Evolutionary conservation across 2,888 invertebrate genomes (phyloP), one percentile per base, ranked within the genome.

Genomic region (Latheticus oryzae): DNA sequence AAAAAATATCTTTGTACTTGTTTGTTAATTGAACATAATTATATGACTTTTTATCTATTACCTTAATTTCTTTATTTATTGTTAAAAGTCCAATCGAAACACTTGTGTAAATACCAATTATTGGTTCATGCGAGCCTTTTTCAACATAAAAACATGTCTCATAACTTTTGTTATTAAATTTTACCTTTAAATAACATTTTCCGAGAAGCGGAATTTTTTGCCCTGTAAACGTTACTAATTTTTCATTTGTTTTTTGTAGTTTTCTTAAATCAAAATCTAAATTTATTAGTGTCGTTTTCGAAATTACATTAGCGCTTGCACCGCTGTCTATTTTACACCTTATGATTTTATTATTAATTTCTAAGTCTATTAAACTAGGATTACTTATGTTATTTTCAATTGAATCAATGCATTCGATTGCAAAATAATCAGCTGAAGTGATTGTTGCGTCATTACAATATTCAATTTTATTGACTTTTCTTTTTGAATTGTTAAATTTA

Each of bases 301-400:
- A 50, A 24, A 53, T 54, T 15, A 54, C 37, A 50, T 61, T 61
- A 8, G 43, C 58, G 43, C 23, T 54, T 9, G 54, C 53, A 13
- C 60, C 57, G 8, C 47, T 48, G 16, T 60, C 57, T 19, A 38
- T 38, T 42, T 38, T 32, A 32, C 32, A 32, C 11, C 13, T 32
- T 42, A 43, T 42, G 43, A 17, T 17, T 13, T 33, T 24, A 21
- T 55, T 43, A 37, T 59, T 54, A 11, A 59, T 50, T 26, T 9
- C 9, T 21, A 59, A 35, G 21, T 59, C 32, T 28, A 43, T 17
- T 8, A 30, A 19, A 19, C 21, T 19, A 19, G 21, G 21, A 19
- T 19, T 19, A 19, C 5, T 19, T 19, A 19, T 5, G 5, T 19
- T 19, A 19, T 19, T 19, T 19, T 19, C 4, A 5, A 19, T 19